Conservation (phyloP, 1,140 invertebrate species). For the Gerris buenoi region DNA sequence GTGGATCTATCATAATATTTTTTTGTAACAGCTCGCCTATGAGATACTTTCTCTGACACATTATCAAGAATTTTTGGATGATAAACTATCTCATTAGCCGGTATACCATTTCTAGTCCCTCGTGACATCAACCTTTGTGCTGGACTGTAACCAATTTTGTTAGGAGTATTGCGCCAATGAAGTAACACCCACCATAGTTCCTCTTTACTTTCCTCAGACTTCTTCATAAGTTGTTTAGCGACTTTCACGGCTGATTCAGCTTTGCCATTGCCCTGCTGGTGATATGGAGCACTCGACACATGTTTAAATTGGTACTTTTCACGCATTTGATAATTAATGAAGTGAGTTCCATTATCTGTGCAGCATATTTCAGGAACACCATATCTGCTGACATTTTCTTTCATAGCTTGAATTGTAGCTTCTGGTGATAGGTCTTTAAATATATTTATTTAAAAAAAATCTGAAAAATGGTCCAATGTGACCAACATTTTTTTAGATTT, state of each 20-base stretch:
- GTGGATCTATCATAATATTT: not conserved
- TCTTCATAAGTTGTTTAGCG: not conserved
- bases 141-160: not conserved
- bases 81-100: not conserved
- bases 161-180: not conserved
- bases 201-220: not conserved
- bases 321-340: not conserved
- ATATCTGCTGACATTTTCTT: not conserved
- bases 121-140: not conserved
- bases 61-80: not conserved
- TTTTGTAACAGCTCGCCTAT: not conserved
- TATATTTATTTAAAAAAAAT: not conserved
- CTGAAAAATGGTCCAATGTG: not conserved
- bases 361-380: not conserved
- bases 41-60: not conserved
- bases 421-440: not conserved
- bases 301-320: not conserved
- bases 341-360: not conserved
- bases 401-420: not conserved
- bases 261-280: not conserved
- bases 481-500: not conserved
- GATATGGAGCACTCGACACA: not conserved
- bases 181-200: not conserved
- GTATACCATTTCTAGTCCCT: not conserved
- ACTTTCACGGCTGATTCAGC: not conserved